Base-by-base conservation (phyloP, 2,888 invertebrate species). In the Parascotia fuliginaria region DNA sequence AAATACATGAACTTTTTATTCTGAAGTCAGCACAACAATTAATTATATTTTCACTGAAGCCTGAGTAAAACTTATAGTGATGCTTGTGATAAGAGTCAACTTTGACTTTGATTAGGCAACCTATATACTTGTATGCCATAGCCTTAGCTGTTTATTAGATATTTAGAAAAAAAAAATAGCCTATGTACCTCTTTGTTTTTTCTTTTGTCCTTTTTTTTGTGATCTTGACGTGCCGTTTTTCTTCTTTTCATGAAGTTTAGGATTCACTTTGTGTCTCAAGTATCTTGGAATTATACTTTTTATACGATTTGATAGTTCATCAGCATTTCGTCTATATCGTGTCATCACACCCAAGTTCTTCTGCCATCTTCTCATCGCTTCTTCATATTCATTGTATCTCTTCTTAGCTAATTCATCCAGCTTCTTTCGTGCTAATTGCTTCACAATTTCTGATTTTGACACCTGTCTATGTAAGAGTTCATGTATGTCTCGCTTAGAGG, bases 271-370 rank as follows among this genome's bases (percentile, higher is more conserved):
- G 2, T 79, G 77, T 65, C 79, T 75, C 9, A 87, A 68, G 57
- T 87, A 87, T 32, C 71, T 73, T 1, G 89, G 88, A 57, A 88
- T 73, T 3, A 88, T 87, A 50, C 78, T 83, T 37, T 83, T 85
- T 7, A 87, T 79, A n/a, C 78, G 72, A 28, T 65, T 62, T 12
- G 65, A 56, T 9, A 65, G 48, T 3, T 52, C 65, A 1, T 69
- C 58, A 12, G 64, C 1, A 0, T 78, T 75, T 33, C 89, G 73
- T 58, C 80, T 87, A 44, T 74, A 70, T 12, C 62, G 65, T 1
- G 69, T 33, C 0, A 52, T 22, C 1, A 79, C 48, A 12, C 79
- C 76, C 9, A 86, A 67, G 45, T 76, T 74, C 0, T 70, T 65
- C 53, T 87, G 85, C 88, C 88, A 87, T 52, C 64, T 81, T 3